A percentile compares a stretch with the other conserved stretches of the same genome.
Conservation (phyloP, 2,113 vertebrate genomes). For the Bathybates hornii region DNA sequence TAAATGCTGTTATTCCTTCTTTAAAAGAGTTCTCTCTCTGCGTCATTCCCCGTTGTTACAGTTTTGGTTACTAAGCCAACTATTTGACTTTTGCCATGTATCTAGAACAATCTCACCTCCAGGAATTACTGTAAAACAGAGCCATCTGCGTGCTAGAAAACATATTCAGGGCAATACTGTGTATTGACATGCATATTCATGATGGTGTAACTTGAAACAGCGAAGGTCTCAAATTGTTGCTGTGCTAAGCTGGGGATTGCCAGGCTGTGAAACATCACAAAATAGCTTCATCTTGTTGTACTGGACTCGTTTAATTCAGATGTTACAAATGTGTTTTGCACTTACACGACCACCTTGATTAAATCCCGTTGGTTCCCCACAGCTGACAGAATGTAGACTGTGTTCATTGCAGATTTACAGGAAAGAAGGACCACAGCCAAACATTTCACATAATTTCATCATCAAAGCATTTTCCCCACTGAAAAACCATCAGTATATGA, state of each 20-base stretch:
- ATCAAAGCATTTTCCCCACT: slow-evolving; percentile 35
- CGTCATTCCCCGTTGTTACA: neutral
- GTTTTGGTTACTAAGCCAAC: neutral
- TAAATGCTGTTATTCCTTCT: neutral
- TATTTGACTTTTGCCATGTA: neutral
- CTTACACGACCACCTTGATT: slow-evolving; percentile 29
- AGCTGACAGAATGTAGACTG: neutral
- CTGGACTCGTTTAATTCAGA: neutral
- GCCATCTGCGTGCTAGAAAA: neutral
- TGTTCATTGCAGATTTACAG: slow-evolving; percentile 16
- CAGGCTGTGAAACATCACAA: neutral
- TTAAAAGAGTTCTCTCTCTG: neutral
- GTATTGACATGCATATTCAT: rapidly evolving
- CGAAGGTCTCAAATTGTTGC: neutral
- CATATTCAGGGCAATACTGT: neutral
- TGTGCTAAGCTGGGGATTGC: neutral
- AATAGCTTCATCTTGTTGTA: neutral
- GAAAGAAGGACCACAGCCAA: slow-evolving; percentile 1
- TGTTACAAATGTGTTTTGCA: neutral
- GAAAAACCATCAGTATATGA: slow-evolving; percentile 12
- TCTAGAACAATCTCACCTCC: neutral
- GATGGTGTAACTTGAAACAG: neutral
- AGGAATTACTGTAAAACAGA: neutral
- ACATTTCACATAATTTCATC: slow-evolving; percentile 69
- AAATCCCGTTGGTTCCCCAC: neutral